Evolutionary conservation across 2,113 vertebrate species (phyloP).

Genomic region (Brachypteracias leptosomus): DNA sequence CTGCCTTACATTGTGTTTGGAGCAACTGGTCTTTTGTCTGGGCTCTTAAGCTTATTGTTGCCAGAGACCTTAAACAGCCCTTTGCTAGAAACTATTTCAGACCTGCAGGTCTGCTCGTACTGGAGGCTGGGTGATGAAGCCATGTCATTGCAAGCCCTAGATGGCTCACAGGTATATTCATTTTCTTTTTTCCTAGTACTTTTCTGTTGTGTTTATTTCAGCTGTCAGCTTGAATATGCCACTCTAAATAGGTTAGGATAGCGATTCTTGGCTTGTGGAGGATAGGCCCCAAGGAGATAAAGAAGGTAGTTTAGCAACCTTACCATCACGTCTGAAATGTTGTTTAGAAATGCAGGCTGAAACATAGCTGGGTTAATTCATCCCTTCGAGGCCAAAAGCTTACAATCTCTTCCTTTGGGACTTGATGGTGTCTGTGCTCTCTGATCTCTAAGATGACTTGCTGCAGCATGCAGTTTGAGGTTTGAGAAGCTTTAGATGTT

Average conservation of each 20-base stretch:
- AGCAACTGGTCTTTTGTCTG: constrained; percentile 73
- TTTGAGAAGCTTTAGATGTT: neutral
- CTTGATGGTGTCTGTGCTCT: neutral
- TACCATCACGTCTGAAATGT: neutral
- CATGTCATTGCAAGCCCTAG: constrained; percentile 67
- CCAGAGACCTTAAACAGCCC: constrained; percentile 81
- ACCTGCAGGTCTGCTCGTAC: constrained; percentile 73
- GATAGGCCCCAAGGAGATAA: neutral
- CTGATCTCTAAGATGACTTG: neutral
- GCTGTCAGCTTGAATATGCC: constrained; percentile 16
- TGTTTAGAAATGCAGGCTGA: neutral
- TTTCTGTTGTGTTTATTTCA: neutral
- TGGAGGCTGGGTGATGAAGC: constrained; percentile 71
- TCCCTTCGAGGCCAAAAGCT: neutral
- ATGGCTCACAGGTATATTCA: constrained; percentile 62
- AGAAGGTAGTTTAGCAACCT: neutral
- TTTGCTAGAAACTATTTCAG: constrained; percentile 77
- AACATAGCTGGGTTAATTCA: neutral
- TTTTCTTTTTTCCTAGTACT: neutral
- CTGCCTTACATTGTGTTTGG: constrained; percentile 81
- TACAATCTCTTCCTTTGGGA: neutral
- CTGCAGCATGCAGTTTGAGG: neutral
- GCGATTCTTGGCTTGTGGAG: neutral
- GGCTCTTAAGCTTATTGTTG: constrained; percentile 76
- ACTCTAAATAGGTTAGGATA: neutral